Evolutionary conservation across 2,113 vertebrate species (phyloP).

Genomic region (Oreochromis tanganicae): DNA sequence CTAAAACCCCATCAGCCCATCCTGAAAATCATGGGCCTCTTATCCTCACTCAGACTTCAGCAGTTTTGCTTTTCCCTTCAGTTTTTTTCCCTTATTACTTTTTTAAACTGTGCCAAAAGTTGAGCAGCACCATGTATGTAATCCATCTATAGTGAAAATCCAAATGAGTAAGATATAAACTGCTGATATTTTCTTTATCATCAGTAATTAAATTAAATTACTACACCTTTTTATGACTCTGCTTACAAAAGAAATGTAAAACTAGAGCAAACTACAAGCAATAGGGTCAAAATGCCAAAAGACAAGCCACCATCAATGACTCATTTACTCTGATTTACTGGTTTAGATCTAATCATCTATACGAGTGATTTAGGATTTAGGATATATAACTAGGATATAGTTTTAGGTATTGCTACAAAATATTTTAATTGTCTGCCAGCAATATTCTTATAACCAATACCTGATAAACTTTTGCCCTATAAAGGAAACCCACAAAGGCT

Average conservation of each 20-base stretch:
- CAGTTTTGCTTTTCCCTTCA: background rate
- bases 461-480: background rate
- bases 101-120: background rate
- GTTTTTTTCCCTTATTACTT: background rate
- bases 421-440: fast-evolving
- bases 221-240: background rate
- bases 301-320: background rate
- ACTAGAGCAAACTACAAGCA: background rate
- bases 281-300: background rate
- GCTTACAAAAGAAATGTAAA: background rate
- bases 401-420: background rate
- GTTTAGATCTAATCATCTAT: background rate
- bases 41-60: background rate
- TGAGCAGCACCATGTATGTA: background rate
- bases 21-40: background rate
- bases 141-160: conserved; percentile 36
- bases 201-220: conserved; percentile 3
- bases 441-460: background rate
- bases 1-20: conserved; percentile 15
- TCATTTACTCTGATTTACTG: background rate
- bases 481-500: background rate
- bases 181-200: background rate
- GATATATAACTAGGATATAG: too few species aligned
- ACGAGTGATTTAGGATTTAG: background rate
- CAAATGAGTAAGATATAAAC: conserved; percentile 22